Base-by-base conservation (phyloP, 2,888 invertebrate genomes). In the Chymomyza caudatula region DNA sequence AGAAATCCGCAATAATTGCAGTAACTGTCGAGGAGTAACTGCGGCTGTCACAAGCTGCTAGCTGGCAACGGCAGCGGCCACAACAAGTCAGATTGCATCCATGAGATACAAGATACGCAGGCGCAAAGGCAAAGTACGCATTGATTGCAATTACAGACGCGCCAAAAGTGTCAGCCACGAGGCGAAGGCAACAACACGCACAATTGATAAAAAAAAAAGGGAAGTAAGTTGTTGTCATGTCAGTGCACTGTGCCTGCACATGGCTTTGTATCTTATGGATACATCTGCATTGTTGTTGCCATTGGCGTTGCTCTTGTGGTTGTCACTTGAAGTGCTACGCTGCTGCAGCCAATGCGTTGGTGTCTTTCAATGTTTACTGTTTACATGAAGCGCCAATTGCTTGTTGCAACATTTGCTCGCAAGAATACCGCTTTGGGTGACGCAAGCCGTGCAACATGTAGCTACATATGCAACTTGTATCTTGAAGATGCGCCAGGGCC, bases 311-410 rank as follows among this genome's bases (percentile, higher is more conserved):
- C 64, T 19, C 11, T 54, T 71, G 76, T 65, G 73, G 73, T 77
- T 78, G 83, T 78, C 83, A 85, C 85, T 82, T 84, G 74, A 77
- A 82, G 82, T 84, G 85, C 84, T 81, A 17, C 63, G 61, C 8
- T 65, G 66, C 67, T 23, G 52, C 56, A 22, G 53, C 25, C 23
- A 29, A 15, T 54, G 58, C 44, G 15, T 51, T 51, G 20, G 51
- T 51, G 51, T 51, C 8, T 20, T 37, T 51, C 51, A 25, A 8
- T 43, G 19, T 43, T 42, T 19, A 25, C 23, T 43, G 19, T 43
- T 42, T 19, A 42, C 56, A 56, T n/a, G 56, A 23, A 8, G 8
- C 15, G n/a, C 17, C 44, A 44, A 54, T 22, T 71, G 66, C 65
- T 52, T 63, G 63, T 79, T 84, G 83, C 82, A 82, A 79, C 85